phyloP scores from a whole-genome alignment of 1,140 invertebrate species.

The Brachystomella parvula region DNA sequence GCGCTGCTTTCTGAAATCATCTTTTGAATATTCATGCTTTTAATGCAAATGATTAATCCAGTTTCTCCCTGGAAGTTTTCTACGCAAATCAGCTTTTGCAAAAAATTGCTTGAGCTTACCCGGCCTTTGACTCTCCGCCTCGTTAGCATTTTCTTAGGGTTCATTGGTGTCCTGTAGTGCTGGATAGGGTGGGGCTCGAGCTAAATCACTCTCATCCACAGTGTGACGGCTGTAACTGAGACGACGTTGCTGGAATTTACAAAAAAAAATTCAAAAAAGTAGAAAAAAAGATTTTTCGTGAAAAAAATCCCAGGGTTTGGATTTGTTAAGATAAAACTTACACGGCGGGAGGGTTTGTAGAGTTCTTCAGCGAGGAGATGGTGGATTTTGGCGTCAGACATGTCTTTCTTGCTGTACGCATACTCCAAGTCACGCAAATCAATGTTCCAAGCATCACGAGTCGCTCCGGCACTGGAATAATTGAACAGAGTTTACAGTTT shows the following conservation, averaged over 20 bases:
- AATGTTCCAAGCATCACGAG: conserved; percentile 62
- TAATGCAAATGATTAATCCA: too few species aligned
- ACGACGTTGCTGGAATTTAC: conserved; percentile 60
- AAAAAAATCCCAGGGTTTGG: background rate
- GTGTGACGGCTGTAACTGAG: conserved; percentile 84
- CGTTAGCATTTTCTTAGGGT: conserved; percentile 71
- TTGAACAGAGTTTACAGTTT: background rate
- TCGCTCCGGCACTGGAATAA: background rate
- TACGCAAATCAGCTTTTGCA: background rate
- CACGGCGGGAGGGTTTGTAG: conserved; percentile 77
- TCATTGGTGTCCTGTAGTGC: conserved; percentile 85
- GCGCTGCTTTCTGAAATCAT: too few species aligned
- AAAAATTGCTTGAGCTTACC: background rate
- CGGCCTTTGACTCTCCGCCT: background rate
- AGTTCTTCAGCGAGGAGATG: conserved; percentile 84
- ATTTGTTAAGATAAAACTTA: too few species aligned
- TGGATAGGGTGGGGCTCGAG: conserved; percentile 56
- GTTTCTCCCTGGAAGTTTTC: too few species aligned
- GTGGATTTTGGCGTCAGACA: conserved; percentile 86
- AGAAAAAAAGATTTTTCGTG: background rate
- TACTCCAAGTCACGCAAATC: conserved; percentile 89
- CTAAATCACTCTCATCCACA: conserved; percentile 76
- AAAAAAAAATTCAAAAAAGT: background rate
- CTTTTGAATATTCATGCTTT: background rate
- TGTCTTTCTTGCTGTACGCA: conserved; percentile 79